phyloP scores from a whole-genome alignment of 2,113 vertebrate genomes.

The Phyllostomus hastatus region DNA sequence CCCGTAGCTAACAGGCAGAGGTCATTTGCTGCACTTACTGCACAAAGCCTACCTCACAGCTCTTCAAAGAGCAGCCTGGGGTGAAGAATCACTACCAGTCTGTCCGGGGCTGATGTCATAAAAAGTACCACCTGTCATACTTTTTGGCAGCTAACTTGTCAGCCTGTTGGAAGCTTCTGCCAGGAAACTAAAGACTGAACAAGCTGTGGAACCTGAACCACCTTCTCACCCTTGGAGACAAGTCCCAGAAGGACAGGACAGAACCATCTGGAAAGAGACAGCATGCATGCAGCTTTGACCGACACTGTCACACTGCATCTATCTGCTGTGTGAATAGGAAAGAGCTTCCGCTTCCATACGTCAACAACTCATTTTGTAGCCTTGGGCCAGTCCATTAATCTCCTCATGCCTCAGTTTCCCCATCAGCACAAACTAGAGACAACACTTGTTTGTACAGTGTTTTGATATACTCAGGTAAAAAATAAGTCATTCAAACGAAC shows the following conservation, averaged over 20 bases:
- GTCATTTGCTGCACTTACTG: background rate
- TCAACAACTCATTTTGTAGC: conserved; percentile 7
- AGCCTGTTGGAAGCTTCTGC: background rate
- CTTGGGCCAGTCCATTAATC: background rate
- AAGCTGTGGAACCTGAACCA: background rate
- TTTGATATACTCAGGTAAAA: conserved; percentile 22
- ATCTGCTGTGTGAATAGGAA: background rate
- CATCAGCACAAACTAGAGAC: background rate
- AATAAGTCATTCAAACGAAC: background rate
- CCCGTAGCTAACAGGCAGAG: background rate
- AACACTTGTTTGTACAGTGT: background rate
- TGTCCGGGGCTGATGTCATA: background rate
- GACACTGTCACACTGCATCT: background rate
- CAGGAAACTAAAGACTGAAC: conserved; percentile 9
- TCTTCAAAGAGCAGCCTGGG: background rate
- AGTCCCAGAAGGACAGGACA: background rate
- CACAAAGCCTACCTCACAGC: background rate
- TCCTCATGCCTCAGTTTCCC: conserved; percentile 2
- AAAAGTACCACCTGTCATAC: background rate
- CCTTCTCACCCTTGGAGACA: background rate
- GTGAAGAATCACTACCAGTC: background rate
- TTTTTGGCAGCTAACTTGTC: background rate
- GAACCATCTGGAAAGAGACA: background rate
- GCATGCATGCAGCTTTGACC: background rate
- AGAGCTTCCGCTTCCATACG: background rate